A percentile compares a stretch with the other conserved stretches of the same genome.
Conservation (phyloP, 1,140 invertebrate species). For the Samia ricini region DNA sequence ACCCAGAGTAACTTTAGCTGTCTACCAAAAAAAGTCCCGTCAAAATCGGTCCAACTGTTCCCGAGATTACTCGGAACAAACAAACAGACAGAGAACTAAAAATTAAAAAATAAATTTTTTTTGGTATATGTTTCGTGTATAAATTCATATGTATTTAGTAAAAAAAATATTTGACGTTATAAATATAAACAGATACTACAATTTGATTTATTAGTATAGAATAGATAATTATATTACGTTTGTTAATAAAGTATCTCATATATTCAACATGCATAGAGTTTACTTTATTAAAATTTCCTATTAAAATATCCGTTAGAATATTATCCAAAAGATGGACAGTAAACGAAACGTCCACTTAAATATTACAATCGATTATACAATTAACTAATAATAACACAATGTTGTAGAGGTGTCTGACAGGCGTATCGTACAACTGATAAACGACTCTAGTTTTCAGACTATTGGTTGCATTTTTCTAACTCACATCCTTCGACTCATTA, state of each 20-base stretch:
- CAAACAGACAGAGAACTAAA: too few species aligned
- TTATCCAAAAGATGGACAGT: not conserved
- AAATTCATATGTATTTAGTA: too few species aligned
- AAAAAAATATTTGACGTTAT: too few species aligned
- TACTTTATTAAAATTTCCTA: not conserved
- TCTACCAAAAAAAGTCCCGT: too few species aligned
- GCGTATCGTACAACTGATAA: slow-evolving; percentile 24
- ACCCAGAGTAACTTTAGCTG: too few species aligned
- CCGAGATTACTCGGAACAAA: too few species aligned
- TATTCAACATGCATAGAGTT: not conserved
- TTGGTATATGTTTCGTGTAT: too few species aligned
- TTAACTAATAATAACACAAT: slow-evolving; percentile 52
- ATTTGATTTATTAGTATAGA: not conserved
- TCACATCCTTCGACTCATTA: slow-evolving; percentile 36
- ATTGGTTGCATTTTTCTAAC: slow-evolving; percentile 37
- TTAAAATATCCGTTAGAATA: not conserved
- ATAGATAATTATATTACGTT: too few species aligned
- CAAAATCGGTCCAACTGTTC: too few species aligned
- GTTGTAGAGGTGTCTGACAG: slow-evolving; percentile 29
- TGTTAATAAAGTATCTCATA: not conserved
- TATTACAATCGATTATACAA: slow-evolving; percentile 35
- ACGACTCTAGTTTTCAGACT: slow-evolving; percentile 23
- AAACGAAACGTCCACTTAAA: not conserved
- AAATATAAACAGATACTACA: too few species aligned
- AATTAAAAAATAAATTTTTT: too few species aligned